A percentile compares a stretch with the other conserved stretches of the same genome.
Evolutionary conservation across 2,113 vertebrate species (phyloP).

Genomic region (Canis aureus): DNA sequence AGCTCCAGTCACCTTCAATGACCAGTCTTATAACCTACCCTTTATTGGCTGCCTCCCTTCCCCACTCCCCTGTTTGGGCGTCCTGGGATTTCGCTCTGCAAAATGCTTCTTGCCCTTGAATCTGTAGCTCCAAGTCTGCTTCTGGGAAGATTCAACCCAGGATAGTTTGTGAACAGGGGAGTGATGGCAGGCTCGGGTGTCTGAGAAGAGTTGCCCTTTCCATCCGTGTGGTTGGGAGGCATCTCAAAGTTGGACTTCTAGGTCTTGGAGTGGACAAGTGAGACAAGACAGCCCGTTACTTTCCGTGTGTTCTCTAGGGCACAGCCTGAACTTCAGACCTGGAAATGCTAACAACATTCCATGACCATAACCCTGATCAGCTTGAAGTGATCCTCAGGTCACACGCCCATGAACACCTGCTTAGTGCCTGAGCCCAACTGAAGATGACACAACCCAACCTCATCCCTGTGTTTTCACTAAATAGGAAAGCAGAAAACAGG

Average conservation of each 20-base stretch:
- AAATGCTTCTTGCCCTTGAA: background rate
- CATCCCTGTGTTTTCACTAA: accelerated
- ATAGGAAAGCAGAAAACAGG: background rate
- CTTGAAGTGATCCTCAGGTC: background rate
- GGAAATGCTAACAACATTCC: accelerated
- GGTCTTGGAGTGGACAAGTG: accelerated
- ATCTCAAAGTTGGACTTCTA: background rate
- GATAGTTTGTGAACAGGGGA: accelerated
- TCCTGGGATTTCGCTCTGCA: background rate
- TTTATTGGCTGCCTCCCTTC: background rate
- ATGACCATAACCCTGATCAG: accelerated
- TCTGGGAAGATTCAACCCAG: background rate
- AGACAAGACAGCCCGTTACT: accelerated
- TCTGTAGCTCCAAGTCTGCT: background rate
- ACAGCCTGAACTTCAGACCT: background rate
- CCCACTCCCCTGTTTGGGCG: too few relatives aligned
- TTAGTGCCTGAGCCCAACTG: accelerated
- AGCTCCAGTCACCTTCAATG: background rate
- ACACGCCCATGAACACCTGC: too few relatives aligned
- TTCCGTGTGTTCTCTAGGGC: accelerated
- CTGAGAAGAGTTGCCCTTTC: background rate
- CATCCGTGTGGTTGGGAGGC: background rate
- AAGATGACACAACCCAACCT: background rate
- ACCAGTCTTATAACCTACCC: accelerated
- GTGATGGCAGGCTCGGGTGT: accelerated